Base-by-base conservation (phyloP, 2,113 vertebrate species). In the Burhinus bistriatus region DNA sequence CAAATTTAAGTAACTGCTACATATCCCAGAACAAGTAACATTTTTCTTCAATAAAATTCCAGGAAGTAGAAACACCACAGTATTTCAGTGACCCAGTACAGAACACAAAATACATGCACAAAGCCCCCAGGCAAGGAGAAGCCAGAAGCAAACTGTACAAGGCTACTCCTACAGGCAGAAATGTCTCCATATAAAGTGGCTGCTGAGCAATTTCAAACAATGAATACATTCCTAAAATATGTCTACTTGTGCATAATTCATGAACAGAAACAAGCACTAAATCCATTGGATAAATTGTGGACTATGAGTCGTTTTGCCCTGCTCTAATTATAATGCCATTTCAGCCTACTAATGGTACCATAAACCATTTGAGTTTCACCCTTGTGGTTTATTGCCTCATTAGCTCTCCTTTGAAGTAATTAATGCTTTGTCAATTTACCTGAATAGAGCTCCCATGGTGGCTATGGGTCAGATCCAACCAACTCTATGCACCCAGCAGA, bases 311-410 rank as follows among this genome's bases (percentile, higher is more conserved):
- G 91, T 91, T 91, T 97, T 96, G 83, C 93, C 88, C 88, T 89
- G 64, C 77, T 92, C 94, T 93, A 95, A 96, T 97, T 96, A 96
- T 94, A 96, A 96, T 96, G 94, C 93, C 94, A 96, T 97, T 97
- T 97, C 75, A 91, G 90, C 34, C 85, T 95, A 69, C 68, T 93
- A 95, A 95, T 94, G 96, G 77, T 73, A 84, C 36, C 51, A 86
- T 95, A 92, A 95, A 91, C 70, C 62, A 94, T 93, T 94, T 95
- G 71, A 62, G 68, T 55, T 93, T 91, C 85, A 94, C 84, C 78
- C 88, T 90, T 87, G 95, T 69, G 71, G 91, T 86, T 97, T 97
- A 87, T 88, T 84, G 77, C 94, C 80, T 94, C 81, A 89, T 94
- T 95, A 91, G 91, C 68, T 97, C 19, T 59, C 85, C 80, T 95